Evolutionary conservation across 2,113 vertebrate genomes (phyloP).

Genomic region (Catharus minimus): DNA sequence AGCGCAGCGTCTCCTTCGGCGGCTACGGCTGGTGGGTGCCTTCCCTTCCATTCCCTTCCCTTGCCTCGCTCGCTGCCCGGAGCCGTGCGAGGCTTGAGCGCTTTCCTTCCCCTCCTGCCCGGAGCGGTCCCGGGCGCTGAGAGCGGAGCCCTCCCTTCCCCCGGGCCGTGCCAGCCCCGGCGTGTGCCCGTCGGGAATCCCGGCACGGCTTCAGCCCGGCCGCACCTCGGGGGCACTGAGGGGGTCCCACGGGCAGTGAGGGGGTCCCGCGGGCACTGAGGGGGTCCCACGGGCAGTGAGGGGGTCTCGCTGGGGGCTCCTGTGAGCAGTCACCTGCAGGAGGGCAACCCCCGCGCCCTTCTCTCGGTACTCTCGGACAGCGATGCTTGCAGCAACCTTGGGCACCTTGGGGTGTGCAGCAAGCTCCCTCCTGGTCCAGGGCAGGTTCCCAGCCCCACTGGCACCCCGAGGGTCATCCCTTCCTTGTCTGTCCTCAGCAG

Average conservation of each 20-base stretch:
- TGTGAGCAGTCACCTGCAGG: neutral
- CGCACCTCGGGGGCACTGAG: fast-evolving
- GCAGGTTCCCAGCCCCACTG: fast-evolving
- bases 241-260: too few relatives aligned
- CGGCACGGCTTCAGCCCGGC: fast-evolving
- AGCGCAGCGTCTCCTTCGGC: slow-evolving; percentile 92
- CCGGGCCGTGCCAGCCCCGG: fast-evolving
- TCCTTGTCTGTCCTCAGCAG: neutral
- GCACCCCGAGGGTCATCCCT: fast-evolving
- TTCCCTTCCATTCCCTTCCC: too few relatives aligned
- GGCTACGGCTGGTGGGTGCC: slow-evolving; percentile 92
- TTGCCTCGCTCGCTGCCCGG: fast-evolving
- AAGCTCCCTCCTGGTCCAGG: fast-evolving
- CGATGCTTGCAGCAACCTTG: fast-evolving
- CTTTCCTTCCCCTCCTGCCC: too few relatives aligned
- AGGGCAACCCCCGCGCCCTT: fast-evolving
- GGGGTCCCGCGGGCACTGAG: neutral
- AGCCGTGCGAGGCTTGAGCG: fast-evolving
- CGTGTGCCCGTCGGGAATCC: fast-evolving
- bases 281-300: too few relatives aligned
- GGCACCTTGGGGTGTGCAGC: fast-evolving
- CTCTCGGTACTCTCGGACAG: fast-evolving
- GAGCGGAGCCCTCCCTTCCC: neutral
- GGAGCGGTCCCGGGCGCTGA: fast-evolving
- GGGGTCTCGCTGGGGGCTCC: fast-evolving